Percentiles rank a stretch among this genome's conserved stretches.
Conservation (phyloP, 1,140 invertebrate genomes). For the Drosophila nigrodunni region DNA sequence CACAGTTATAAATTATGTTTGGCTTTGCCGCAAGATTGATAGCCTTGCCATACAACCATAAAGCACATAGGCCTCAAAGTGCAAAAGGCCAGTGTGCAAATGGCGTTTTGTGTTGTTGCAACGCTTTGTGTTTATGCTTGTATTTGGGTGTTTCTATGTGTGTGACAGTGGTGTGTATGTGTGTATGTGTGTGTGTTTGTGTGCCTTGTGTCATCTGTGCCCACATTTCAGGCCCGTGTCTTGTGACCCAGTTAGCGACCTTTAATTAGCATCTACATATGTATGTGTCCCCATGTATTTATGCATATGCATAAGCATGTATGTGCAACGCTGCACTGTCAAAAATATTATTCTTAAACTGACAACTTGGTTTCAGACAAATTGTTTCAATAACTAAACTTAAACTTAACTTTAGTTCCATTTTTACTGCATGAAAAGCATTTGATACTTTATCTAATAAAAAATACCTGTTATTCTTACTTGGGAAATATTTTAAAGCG, state of each 20-base stretch:
- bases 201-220: slow-evolving; percentile 47
- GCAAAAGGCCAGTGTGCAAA: slow-evolving; percentile 38
- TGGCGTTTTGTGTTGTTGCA: slow-evolving; percentile 50
- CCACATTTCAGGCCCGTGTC: slow-evolving; percentile 31
- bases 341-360: too few species aligned
- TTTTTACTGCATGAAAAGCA: too few species aligned
- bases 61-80: slow-evolving; percentile 35
- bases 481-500: too few species aligned
- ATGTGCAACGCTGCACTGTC: slow-evolving; percentile 13
- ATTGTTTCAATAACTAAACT: too few species aligned
- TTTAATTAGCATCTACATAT: slow-evolving; percentile 73
- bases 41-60: slow-evolving; percentile 41
- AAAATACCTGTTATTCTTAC: too few species aligned
- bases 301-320: slow-evolving; percentile 9
- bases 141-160: too few species aligned
- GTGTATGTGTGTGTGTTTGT: too few species aligned
- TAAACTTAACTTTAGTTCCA: too few species aligned
- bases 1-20: slow-evolving; percentile 78
- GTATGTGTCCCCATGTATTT: slow-evolving; percentile 17
- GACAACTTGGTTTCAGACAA: too few species aligned
- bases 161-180: too few species aligned
- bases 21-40: slow-evolving; percentile 77
- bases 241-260: slow-evolving; percentile 71
- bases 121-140: slow-evolving; percentile 10
- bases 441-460: too few species aligned